Evolutionary conservation across 2,797 vertebrate genomes (phyloP), one percentile per base, ranked within the genome.

Genomic region (Hafferia zeledoni): DNA sequence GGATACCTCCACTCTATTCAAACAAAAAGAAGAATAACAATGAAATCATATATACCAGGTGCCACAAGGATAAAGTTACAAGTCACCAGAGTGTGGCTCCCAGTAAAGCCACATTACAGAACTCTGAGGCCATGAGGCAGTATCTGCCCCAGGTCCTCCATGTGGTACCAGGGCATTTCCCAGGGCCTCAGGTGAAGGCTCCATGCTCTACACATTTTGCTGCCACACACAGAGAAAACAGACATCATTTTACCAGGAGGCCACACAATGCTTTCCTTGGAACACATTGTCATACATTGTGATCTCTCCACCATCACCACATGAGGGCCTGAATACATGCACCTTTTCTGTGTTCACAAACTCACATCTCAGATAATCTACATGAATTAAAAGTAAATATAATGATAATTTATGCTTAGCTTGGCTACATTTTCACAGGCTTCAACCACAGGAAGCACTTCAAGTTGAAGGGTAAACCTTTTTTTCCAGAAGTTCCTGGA

Each of bases 101-200:
- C 3, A 2, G 35, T 50, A 35, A 91, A 82, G 60, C 6, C 17
- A 6, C 0, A 0, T 19, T 25, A 10, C 43, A 33, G 37, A 79
- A 25, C 17, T 24, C 33, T 16, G 28, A 64, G 72, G 39, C 39
- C 15, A 15, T 1, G 5, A 55, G 31, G 33, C 43, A 47, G 4
- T 4, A 35, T 5, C 19, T 75, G 31, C 14, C 37, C 17, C 17
- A 43, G 22, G 5, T 74, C 12, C 31, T 53, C 9, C 25, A 20
- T 69, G 28, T 49, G 50, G 8, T 20, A 72, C 13, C 22, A n/a
- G 33, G 13, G 5, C 9, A 28, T 84, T 56, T 81, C 12, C 50
- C 53, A 49, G 31, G 5, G 49, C 41, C 0, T 0, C n/a, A 59
- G 12, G 8, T 17, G 25, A 23, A 20, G 39, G 43, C 28, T 74